phyloP scores from a whole-genome alignment of 2,797 vertebrate species.

The Todus mexicanus region DNA sequence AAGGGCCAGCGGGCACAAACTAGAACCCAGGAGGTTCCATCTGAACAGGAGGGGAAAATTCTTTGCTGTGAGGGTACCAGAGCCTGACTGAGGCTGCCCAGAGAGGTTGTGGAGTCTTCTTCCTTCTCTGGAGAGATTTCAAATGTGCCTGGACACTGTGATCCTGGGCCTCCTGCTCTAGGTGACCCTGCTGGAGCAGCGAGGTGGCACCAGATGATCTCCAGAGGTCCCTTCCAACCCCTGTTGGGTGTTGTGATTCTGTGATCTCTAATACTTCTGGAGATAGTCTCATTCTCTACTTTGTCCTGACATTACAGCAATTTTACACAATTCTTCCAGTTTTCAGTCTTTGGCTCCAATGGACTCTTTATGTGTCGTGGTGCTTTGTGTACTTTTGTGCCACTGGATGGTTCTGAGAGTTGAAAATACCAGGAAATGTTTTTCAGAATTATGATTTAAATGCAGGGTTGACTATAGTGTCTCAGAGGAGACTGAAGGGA shows the following conservation, averaged over 20 bases:
- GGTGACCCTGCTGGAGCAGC: neutral
- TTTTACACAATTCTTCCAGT: neutral
- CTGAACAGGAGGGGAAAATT: neutral
- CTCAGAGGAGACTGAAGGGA: neutral
- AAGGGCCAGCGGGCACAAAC: neutral
- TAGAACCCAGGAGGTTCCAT: neutral
- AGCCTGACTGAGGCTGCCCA: neutral
- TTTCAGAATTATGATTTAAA: neutral
- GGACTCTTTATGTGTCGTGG: rapidly evolving
- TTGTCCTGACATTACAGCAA: neutral
- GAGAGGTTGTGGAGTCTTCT: neutral
- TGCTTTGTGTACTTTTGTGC: neutral
- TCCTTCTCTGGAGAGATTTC: neutral
- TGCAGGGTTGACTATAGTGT: neutral
- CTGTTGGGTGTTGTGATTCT: neutral
- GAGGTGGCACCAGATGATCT: neutral
- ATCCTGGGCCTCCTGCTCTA: neutral
- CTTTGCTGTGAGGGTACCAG: neutral
- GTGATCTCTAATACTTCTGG: neutral
- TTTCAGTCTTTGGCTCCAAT: neutral
- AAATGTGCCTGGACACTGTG: neutral
- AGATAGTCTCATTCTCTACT: neutral
- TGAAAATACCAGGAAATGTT: neutral
- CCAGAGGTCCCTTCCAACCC: neutral
- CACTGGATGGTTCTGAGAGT: neutral